A percentile compares a stretch with the other conserved stretches of the same genome.
Conservation (phyloP, 92 coral and sea anemone species). For the Scolanthus callimorphus region DNA sequence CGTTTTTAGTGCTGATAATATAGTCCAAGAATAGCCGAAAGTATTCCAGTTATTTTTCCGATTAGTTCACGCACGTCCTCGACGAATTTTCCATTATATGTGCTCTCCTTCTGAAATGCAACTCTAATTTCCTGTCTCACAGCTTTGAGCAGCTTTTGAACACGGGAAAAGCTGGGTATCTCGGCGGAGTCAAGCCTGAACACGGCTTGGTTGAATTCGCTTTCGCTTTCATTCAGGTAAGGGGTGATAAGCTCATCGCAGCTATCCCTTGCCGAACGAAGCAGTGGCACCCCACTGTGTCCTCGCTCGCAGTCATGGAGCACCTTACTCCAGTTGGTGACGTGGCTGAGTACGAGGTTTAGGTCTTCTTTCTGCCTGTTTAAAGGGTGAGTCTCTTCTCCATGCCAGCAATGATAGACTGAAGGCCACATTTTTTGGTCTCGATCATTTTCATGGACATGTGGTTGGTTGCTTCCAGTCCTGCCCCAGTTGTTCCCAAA, state of each 20-base stretch:
- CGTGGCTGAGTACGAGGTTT: constrained; percentile 50
- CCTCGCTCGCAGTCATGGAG: constrained; percentile 69
- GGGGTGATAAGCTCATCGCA: constrained; percentile 72
- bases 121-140: constrained; percentile 61
- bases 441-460: constrained; percentile 77
- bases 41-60: constrained; percentile 59
- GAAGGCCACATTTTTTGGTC: constrained; percentile 50
- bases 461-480: constrained; percentile 73
- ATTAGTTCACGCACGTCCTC: constrained; percentile 74
- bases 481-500: constrained; percentile 49
- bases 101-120: constrained; percentile 71
- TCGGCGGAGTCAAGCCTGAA: constrained; percentile 67
- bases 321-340: constrained; percentile 69
- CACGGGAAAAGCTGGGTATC: constrained; percentile 76
- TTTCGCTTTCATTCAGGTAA: constrained; percentile 56
- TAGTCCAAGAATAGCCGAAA: constrained; percentile 60
- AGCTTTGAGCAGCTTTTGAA: constrained; percentile 67
- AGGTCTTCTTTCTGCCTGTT: constrained; percentile 70
- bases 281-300: constrained; percentile 81
- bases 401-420: constrained; percentile 56
- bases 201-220: constrained; percentile 71
- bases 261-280: constrained; percentile 81
- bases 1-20: constrained; percentile 44
- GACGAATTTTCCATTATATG: constrained; percentile 82
- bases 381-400: constrained; percentile 71